Evolutionary conservation across 2,888 invertebrate species (phyloP), one percentile per base, ranked within the genome.

Genomic region (Lasioglossum villosulum): DNA sequence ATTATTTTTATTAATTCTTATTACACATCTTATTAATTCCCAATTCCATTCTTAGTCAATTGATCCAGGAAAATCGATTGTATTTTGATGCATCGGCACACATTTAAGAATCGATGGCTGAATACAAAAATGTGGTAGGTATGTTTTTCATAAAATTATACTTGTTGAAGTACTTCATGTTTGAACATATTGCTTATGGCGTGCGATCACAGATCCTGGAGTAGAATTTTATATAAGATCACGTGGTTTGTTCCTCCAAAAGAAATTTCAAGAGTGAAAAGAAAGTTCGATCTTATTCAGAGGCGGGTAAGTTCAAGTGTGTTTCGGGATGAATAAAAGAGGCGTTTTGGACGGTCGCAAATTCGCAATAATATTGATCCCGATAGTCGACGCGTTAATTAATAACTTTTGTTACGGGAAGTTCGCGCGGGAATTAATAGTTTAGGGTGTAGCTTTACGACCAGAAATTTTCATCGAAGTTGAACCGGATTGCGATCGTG

Each of bases 401-500:
- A 59, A 75, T 30, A 59, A 27, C 16, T 45, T 42, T n/a, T n/a
- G 4, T 34, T 52, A 16, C 52, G 59, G 30, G 37, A 30, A 19
- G 30, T 27, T 19, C 16, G 16, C 6, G 19, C 14, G 39, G n/a
- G 56, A 68, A 63, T 76, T 72, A 76, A 71, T 72, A 77, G 72
- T 30, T 59, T 39, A 45, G 42, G 59, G 68, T n/a, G 66, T 19
- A 75, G 12, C 39, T 34, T 59, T 68, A 68, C 66, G 71, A 52
- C 56, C 27, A 27, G 80, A 56, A 82, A 79, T 80, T 79, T 63
- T 63, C 73, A 42, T 45, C 59, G 68, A 81, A 82, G 82, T 63
- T 75, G 79, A 77, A 63, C 63, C 6, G 48, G 42, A 37, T 48
- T 59, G 48, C 73, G 74, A 80, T 77, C 70, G 90, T 34, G 73